Percentiles rank a stretch among this genome's conserved stretches.
phyloP scores from a whole-genome alignment of 2,888 invertebrate species.

The Epirrita christyi region DNA sequence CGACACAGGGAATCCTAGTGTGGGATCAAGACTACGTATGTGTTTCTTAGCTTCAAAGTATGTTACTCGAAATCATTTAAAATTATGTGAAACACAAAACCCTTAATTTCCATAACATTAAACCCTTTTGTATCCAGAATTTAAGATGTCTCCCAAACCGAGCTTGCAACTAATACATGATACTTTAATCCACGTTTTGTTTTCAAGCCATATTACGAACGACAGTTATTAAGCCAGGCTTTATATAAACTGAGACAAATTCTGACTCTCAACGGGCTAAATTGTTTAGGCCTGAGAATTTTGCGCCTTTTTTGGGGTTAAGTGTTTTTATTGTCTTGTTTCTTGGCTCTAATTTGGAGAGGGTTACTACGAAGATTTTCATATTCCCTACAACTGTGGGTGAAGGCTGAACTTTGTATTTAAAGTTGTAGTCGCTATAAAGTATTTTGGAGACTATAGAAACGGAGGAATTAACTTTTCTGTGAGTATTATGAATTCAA shows the following conservation, averaged over 20 bases:
- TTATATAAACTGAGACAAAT: neutral
- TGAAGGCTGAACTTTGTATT: neutral
- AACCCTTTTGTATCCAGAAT: neutral
- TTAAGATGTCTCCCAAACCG: neutral
- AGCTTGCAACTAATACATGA: slow-evolving; percentile 16
- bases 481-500: too few relatives aligned
- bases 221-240: slow-evolving; percentile 12
- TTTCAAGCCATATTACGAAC: slow-evolving; percentile 11
- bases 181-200: slow-evolving; percentile 32
- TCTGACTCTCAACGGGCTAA: slow-evolving; percentile 27
- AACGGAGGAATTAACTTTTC: too few relatives aligned
- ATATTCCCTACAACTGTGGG: neutral
- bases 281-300: slow-evolving; percentile 19
- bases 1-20: too few relatives aligned
- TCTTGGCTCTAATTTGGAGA: slow-evolving; percentile 3
- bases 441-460: too few relatives aligned
- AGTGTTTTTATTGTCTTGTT: slow-evolving; percentile 32
- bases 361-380: neutral
- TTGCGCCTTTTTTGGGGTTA: slow-evolving; percentile 27
- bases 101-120: neutral
- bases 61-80: neutral
- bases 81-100: neutral
- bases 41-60: too few relatives aligned
- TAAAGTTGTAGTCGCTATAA: neutral
- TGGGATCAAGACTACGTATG: too few relatives aligned